Evolutionary conservation across 2,888 invertebrate genomes (phyloP).

Genomic region (Dynastes tityus): DNA sequence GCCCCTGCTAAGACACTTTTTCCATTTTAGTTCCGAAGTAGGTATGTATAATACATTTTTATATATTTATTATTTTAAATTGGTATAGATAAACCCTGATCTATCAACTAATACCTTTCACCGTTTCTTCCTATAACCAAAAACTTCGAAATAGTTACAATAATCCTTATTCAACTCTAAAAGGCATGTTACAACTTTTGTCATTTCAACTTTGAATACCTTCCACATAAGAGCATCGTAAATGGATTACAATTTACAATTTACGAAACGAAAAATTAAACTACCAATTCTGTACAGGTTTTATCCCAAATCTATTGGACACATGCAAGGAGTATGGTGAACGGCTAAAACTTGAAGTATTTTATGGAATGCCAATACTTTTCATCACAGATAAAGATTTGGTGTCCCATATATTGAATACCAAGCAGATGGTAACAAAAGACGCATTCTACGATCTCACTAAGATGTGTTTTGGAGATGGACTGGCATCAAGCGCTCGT

Average conservation of each 20-base stretch:
- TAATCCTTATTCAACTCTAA: too few relatives aligned
- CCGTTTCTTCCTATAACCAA: too few relatives aligned
- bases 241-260: too few relatives aligned
- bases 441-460: slow-evolving; percentile 58
- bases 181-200: too few relatives aligned
- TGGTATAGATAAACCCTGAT: too few relatives aligned
- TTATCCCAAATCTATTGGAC: background rate
- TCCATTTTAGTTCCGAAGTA: slow-evolving; percentile 2
- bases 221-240: too few relatives aligned
- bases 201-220: background rate
- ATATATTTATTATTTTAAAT: too few relatives aligned
- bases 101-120: too few relatives aligned
- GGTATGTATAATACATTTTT: background rate
- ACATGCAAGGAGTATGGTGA: background rate
- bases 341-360: slow-evolving; percentile 1
- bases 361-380: slow-evolving; percentile 19
- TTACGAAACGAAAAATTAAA: too few relatives aligned
- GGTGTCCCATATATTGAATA: slow-evolving; percentile 53
- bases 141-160: too few relatives aligned
- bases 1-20: slow-evolving; percentile 7
- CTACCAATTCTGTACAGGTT: background rate
- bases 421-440: slow-evolving; percentile 58
- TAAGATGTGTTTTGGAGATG: slow-evolving; percentile 59
- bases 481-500: slow-evolving; percentile 60
- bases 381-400: slow-evolving; percentile 17